phyloP scores from a whole-genome alignment of 2,888 invertebrate genomes.

The Polydrusus cervinus region DNA sequence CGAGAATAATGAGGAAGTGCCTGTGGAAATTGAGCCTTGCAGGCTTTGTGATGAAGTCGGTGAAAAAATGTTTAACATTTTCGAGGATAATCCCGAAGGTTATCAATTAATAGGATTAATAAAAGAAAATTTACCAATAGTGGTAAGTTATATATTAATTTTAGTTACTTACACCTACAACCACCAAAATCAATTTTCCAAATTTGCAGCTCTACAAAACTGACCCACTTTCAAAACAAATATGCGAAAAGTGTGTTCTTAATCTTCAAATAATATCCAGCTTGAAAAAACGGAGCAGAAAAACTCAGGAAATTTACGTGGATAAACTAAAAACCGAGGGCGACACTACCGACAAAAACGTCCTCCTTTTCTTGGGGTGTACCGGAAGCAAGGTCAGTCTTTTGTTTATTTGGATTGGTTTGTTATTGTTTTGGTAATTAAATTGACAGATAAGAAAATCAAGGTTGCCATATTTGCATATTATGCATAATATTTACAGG shows the following conservation, averaged over 20 bases:
- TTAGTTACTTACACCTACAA: slow-evolving; percentile 32
- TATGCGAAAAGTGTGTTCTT: slow-evolving; percentile 67
- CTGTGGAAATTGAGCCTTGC: slow-evolving; percentile 63
- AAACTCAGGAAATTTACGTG: slow-evolving; percentile 64
- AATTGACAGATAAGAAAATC: slow-evolving; percentile 26
- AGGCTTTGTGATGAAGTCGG: slow-evolving; percentile 67
- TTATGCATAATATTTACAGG: background rate
- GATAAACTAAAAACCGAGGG: slow-evolving; percentile 55
- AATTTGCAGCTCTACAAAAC: slow-evolving; percentile 68
- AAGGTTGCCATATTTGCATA: slow-evolving; percentile 25
- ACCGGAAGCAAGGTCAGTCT: slow-evolving; percentile 59
- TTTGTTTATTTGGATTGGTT: slow-evolving; percentile 39
- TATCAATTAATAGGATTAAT: slow-evolving; percentile 68
- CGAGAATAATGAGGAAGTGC: slow-evolving; percentile 5
- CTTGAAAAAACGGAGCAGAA: slow-evolving; percentile 65
- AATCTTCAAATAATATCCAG: slow-evolving; percentile 63
- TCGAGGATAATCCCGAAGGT: slow-evolving; percentile 68
- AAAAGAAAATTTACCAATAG: slow-evolving; percentile 68
- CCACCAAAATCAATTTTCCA: slow-evolving; percentile 12
- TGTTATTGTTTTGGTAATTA: slow-evolving; percentile 40
- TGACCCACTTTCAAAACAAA: slow-evolving; percentile 69
- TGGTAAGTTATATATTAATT: slow-evolving; percentile 63
- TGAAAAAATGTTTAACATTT: slow-evolving; percentile 67
- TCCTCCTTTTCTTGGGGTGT: slow-evolving; percentile 58
- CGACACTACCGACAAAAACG: slow-evolving; percentile 55